phyloP scores from a whole-genome alignment of 2,797 vertebrate genomes.

The Cottoperca gobio region DNA sequence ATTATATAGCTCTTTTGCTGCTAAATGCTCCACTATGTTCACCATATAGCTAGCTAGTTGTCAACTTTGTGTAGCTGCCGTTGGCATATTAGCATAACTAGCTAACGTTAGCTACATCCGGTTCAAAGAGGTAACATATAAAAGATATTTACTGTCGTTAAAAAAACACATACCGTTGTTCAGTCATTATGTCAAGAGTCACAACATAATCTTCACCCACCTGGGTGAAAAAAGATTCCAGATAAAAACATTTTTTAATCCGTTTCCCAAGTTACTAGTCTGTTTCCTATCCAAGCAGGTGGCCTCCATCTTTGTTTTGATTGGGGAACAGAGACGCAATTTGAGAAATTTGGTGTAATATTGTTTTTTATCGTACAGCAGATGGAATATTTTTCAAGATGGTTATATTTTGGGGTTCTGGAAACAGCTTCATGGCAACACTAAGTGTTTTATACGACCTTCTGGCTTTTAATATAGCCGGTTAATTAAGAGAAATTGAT shows the following conservation, averaged over 20 bases:
- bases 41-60: neutral
- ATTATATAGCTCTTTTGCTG: neutral
- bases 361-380: neutral
- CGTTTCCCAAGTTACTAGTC: too few species aligned
- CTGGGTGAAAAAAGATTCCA: too few species aligned
- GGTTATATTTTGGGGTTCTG: neutral
- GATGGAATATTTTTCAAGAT: neutral
- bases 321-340: neutral
- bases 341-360: neutral
- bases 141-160: too few species aligned
- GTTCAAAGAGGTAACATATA: too few species aligned
- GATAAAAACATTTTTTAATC: too few species aligned
- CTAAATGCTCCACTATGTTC: neutral
- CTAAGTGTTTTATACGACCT: neutral
- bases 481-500: neutral
- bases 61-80: neutral
- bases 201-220: too few species aligned
- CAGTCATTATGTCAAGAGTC: too few species aligned
- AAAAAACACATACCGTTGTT: too few species aligned
- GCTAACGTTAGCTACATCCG: too few species aligned
- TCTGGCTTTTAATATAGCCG: neutral
- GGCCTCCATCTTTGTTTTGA: slow-evolving; percentile 1
- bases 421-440: neutral
- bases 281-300: too few species aligned
- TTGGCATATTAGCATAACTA: neutral